phyloP scores from a whole-genome alignment of 1,140 invertebrate species.

The Trichomalopsis sarcophagae region DNA sequence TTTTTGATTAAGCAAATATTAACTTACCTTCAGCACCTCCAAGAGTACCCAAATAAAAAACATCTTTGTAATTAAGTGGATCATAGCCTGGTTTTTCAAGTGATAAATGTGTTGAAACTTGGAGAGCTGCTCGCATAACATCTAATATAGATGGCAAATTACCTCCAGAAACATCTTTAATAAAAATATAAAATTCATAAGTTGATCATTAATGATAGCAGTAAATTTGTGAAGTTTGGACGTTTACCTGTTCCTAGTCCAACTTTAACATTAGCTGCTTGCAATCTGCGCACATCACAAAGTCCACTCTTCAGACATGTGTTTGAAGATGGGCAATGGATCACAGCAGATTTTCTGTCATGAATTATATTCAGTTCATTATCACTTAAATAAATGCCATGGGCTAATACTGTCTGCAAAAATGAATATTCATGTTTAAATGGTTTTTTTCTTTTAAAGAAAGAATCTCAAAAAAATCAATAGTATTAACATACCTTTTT shows the following conservation, averaged over 20 bases:
- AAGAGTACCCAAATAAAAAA: conserved; percentile 88
- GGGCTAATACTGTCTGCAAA: conserved; percentile 84
- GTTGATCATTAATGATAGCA: conserved; percentile 46
- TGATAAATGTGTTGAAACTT: conserved; percentile 82
- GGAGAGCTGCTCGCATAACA: conserved; percentile 82
- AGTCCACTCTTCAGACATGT: conserved; percentile 88
- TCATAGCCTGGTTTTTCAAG: conserved; percentile 73
- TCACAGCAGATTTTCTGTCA: conserved; percentile 79
- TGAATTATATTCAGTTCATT: conserved; percentile 83
- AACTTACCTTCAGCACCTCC: conserved; percentile 86
- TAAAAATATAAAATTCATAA: conserved; percentile 74
- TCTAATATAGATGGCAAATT: conserved; percentile 85
- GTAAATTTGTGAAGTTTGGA: not conserved
- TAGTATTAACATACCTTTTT: conserved; percentile 78
- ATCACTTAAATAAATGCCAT: conserved; percentile 85
- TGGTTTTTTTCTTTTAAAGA: no score
- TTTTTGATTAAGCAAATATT: not conserved
- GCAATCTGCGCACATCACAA: conserved; percentile 83
- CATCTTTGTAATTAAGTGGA: conserved; percentile 84
- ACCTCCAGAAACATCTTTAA: conserved; percentile 88
- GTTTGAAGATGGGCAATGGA: conserved; percentile 93
- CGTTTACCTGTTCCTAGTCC: conserved; percentile 88
- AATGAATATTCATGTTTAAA: not conserved
- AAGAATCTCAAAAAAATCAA: not conserved
- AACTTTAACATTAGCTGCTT: conserved; percentile 81